Base-by-base conservation (phyloP, 2,797 vertebrate species). In the Lerista edwardsae region DNA sequence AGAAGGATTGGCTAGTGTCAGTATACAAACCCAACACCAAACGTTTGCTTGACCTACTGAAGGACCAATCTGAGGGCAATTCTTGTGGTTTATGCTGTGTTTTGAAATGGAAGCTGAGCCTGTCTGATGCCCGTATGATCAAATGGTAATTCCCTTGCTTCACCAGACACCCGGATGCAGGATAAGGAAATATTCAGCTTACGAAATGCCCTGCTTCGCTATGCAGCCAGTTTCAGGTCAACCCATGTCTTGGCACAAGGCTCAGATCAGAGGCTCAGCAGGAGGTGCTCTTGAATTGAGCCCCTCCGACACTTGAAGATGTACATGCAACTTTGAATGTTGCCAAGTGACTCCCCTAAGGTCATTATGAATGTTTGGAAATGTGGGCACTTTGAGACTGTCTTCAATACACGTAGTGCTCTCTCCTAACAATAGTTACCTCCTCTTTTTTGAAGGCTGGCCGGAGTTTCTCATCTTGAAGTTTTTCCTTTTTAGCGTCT, bases 381-480 rank as follows among this genome's bases (percentile, higher is more conserved):
- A 29, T n/a, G 34, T 25, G n/a, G 41, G 29, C 11, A 23, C 27
- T 80, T 34, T 2, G 2, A 17, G 36, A 21, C n/a, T 6, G 3
- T 6, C 65, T 36, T 34, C 84, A 8, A 75, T 36, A 27, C 6
- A 14, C 74, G 10, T 68, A 55, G 51, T 4, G 51, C 27, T 25
- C 10, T 27, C n/a, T 51, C 61, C 83, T 27, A 68, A 25, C 79
- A 9, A 72, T 81, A 94, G 82, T 97, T 96, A 97, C 96, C 96
- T 97, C 95, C 87, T 96, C 93, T 88, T 94, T 96, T 93, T 83
- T 88, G 94, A 93, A 95, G 88, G 93, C 62, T 75, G 94, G 67
- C 36, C 83, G 91, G 6, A 84, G 91, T 84, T 96, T 97, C 86
- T 97, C 96, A 82, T 96, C 94, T 83, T 96, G 96, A 51, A 93